Conservation (phyloP, 53 echinoderm and acorn worm species). For the Actinopyga echinites region DNA sequence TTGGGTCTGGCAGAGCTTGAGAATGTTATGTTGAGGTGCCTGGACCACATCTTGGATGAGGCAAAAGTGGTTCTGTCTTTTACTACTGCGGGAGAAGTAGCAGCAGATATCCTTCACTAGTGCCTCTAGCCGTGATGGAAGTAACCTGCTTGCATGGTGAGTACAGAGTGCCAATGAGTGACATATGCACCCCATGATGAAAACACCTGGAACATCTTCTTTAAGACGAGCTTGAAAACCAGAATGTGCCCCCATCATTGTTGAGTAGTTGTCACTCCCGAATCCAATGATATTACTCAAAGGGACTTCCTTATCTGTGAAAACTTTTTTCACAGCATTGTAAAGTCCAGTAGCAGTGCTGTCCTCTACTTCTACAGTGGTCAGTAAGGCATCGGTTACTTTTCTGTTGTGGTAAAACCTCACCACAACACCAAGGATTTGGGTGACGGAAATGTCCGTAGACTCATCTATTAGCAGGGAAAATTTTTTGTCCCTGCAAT, state of each 20-base stretch:
- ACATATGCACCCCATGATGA: constrained; percentile 26
- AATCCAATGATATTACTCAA: constrained; percentile 32
- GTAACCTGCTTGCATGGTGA: constrained; percentile 15
- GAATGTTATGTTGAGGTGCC: constrained; percentile 25
- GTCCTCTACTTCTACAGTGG: constrained; percentile 30
- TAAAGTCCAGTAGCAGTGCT: constrained; percentile 1
- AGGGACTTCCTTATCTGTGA: constrained; percentile 18
- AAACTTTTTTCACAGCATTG: constrained; percentile 18
- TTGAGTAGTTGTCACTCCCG: constrained; percentile 41
- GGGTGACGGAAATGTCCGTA: constrained; percentile 25
- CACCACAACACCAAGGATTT: constrained; percentile 10
- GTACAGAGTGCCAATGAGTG: constrained; percentile 28
- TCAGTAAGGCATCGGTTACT: constrained; percentile 27
- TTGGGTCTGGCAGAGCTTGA: constrained; percentile 31
- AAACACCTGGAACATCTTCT: constrained; percentile 18
- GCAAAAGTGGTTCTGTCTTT: neutral
- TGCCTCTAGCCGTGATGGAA: constrained; percentile 31
- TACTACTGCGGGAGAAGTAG: constrained; percentile 44
- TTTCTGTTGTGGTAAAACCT: constrained; percentile 24
- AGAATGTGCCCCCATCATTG: constrained; percentile 34
- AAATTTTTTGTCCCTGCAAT: constrained; percentile 19
- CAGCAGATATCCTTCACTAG: constrained; percentile 29
- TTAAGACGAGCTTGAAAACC: constrained; percentile 30
- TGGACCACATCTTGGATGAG: constrained; percentile 25
- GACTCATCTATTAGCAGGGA: constrained; percentile 38